Evolutionary conservation across 2,113 vertebrate genomes (phyloP), one percentile per base, ranked within the genome.

Genomic region (Pseudorasbora parva): DNA sequence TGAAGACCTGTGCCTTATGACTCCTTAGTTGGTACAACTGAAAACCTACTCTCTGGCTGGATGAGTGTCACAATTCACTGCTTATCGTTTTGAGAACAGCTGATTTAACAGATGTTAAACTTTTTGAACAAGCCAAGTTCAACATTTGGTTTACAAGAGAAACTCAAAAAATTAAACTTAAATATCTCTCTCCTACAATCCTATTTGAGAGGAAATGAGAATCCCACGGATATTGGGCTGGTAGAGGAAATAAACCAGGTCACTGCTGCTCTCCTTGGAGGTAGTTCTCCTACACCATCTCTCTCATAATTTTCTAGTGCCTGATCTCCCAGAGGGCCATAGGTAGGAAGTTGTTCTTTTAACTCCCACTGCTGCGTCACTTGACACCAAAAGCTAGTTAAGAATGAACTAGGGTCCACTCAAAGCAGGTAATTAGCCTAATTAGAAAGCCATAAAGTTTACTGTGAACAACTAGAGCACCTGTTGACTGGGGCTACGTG

Each of bases 221-320:
- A 15, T 43, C 51, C 54, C 54, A 62, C 25, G 33, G 72, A 82
- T 47, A 82, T 11, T 9, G 43, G 12, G 14, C 41, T 82, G 49
- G 64, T n/a, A 54, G 27, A 41, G 14, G 41, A 69, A 57, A 68
- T 71, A 84, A 78, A 78, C 47, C 59, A 83, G 82, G 82, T 69
- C 82, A 78, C 33, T 19, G 11, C 17, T 8, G 64, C 10, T 72
- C 51, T 84, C 75, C 51, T 84, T 47, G 41, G n/a, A n/a, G n/a
- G n/a, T n/a, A n/a, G 17, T 49, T 66, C 71, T 33, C 57, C 71
- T 17, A 27, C 25, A 77, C 25, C 12, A 8, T 37, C 45, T 14
- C 21, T 15, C 57, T 49, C 57, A 27, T 17, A 21, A 11, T 47
- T 30, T 43, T 56, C 25, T 0, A 0, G 5, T 37, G 27, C 15